A percentile compares a stretch with the other conserved stretches of the same genome.
phyloP scores from a whole-genome alignment of 2,888 invertebrate genomes.

The Sceliomorpha sp. region DNA sequence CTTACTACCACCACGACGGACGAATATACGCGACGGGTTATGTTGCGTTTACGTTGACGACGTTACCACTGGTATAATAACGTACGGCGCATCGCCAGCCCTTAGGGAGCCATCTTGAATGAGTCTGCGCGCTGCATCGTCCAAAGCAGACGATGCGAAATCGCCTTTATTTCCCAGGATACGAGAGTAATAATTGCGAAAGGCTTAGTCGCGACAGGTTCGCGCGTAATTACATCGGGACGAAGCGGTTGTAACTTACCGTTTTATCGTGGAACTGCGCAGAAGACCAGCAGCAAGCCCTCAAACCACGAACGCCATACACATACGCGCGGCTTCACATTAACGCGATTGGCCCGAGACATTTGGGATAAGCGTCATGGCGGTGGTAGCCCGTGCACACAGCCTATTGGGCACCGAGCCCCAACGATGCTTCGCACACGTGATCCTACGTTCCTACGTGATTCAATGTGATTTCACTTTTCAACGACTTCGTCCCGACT shows the following conservation, averaged over 20 bases:
- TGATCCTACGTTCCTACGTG: neutral
- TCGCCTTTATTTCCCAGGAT: slow-evolving; percentile 59
- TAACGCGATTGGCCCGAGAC: slow-evolving; percentile 69
- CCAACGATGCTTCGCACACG: neutral
- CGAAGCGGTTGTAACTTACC: slow-evolving; percentile 63
- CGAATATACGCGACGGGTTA: neutral
- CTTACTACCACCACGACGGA: slow-evolving; percentile 34
- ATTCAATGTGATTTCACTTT: slow-evolving; percentile 1
- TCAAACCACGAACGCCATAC: slow-evolving; percentile 72
- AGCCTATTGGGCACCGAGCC: slow-evolving; percentile 7
- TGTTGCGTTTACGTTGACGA: neutral
- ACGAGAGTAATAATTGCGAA: neutral
- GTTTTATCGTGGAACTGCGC: slow-evolving; percentile 59
- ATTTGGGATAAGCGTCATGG: slow-evolving; percentile 70
- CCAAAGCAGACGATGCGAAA: slow-evolving; percentile 77
- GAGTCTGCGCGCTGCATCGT: slow-evolving; percentile 79
- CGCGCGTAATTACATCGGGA: slow-evolving; percentile 3
- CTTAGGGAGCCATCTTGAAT: slow-evolving; percentile 74
- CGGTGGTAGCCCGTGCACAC: slow-evolving; percentile 51
- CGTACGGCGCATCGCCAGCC: slow-evolving; percentile 24
- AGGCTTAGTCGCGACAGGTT: neutral
- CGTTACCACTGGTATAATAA: neutral
- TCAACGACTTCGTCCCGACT: neutral
- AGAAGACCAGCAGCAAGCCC: slow-evolving; percentile 63
- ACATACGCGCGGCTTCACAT: slow-evolving; percentile 69